Evolutionary conservation across 1,140 invertebrate species (phyloP).

Genomic region (Antheraea pernyi): DNA sequence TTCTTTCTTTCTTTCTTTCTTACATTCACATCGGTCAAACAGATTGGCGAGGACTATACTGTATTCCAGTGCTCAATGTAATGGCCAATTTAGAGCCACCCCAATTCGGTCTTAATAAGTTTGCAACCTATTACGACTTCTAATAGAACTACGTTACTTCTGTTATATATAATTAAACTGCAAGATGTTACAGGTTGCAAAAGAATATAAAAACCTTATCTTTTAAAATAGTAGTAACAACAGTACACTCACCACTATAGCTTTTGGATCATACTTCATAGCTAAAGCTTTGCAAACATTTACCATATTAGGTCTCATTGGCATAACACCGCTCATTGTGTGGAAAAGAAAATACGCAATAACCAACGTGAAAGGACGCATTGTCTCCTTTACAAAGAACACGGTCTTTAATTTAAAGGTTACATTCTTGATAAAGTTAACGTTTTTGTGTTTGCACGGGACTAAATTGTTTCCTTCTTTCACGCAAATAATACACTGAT

Average conservation of each 20-base stretch:
- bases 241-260: slow-evolving; percentile 54
- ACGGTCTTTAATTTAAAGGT: slow-evolving; percentile 50
- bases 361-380: slow-evolving; percentile 76
- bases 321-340: slow-evolving; percentile 75
- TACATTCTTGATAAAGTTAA: slow-evolving; percentile 39
- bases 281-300: slow-evolving; percentile 74
- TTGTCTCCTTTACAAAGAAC: slow-evolving; percentile 68
- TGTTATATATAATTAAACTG: too few relatives aligned
- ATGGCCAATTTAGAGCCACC: too few relatives aligned
- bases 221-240: too few relatives aligned
- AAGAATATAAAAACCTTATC: too few relatives aligned
- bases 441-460: slow-evolving; percentile 47
- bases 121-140: too few relatives aligned
- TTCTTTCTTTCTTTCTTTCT: too few relatives aligned
- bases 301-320: slow-evolving; percentile 82
- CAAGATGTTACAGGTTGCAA: too few relatives aligned
- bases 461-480: slow-evolving; percentile 36
- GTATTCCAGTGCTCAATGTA: too few relatives aligned
- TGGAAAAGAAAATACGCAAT: slow-evolving; percentile 79
- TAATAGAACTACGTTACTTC: too few relatives aligned
- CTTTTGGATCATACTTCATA: slow-evolving; percentile 67
- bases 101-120: too few relatives aligned
- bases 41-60: too few relatives aligned
- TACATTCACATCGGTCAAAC: too few relatives aligned
- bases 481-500: slow-evolving; percentile 52